Base-by-base conservation (phyloP, 2,888 invertebrate species). In the Caenorhabditis zanzibari region DNA sequence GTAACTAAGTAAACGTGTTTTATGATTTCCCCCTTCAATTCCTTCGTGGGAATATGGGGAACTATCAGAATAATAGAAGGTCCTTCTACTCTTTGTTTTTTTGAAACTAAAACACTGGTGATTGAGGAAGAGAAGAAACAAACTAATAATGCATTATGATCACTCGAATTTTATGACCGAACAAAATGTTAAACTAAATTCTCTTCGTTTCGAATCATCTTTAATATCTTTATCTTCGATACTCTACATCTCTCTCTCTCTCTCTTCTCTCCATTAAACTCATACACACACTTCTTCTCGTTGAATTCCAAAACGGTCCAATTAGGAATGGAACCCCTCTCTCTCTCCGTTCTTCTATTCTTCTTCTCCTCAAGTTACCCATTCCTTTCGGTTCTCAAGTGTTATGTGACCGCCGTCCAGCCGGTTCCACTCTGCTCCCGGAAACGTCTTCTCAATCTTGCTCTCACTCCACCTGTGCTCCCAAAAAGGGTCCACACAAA, bases 401-500 rank as follows among this genome's bases (percentile, higher is more conserved):
- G 68, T 76, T 76, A 61, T 76, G 76, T 52, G 68, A 68, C 61
- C 59, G 59, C 52, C 61, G 68, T 59, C 66, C 76, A 76, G 68
- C 76, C 76, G 76, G 68, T 76, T 69, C 68, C 76, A 76, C 76
- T 76, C 49, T 69, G 49, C 76, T 61, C 41, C 61, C 68, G 64
- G 64, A 54, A 66, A 66, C 75, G 47, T 44, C 64, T 54, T 28
- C 66, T 47, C 47, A 10, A 64, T 64, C 47, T 49, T 64, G 49
- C 47, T 54, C 68, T 38, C 68, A 54, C 66, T 41, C 66, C 75
- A 75, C 75, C 75, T 75, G 75, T 44, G 74, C 61, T 38, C 63
- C 52, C 32, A n/a, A 47, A 41, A 5, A 10, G 47, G 47, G 47
- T 22, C 41, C 52, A 49, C 52, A 68, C 68, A 54, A 68, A 68